These are phyloP conservation scores for Apeira syringaria DNA, from an alignment of 2,888 invertebrate species.

Conservation along the genomic window DNA sequence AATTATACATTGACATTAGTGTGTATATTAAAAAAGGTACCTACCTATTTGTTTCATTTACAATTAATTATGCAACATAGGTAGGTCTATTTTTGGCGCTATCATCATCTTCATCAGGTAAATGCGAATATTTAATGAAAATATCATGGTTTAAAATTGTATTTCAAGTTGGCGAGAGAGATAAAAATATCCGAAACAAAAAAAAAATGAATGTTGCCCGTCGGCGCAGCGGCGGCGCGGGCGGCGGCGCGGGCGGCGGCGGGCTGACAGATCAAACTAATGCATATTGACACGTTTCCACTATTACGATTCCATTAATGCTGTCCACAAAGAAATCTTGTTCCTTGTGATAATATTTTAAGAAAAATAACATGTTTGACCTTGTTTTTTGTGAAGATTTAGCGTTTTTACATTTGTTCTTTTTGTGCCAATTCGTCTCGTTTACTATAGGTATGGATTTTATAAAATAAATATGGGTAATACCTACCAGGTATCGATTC, in stretches of 20 bases:
- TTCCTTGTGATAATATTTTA: conserved; percentile 43
- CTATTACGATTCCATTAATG: conserved; percentile 73
- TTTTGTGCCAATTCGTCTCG: conserved; percentile 11
- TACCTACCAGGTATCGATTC: too few relatives aligned
- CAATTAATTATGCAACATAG: too few relatives aligned
- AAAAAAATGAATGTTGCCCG: conserved; percentile 28
- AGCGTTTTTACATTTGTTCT: conserved; percentile 25
- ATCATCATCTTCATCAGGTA: too few relatives aligned
- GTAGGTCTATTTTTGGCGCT: too few relatives aligned
- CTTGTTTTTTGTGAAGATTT: conserved; percentile 40
- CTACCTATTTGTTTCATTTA: too few relatives aligned
- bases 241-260: too few relatives aligned
- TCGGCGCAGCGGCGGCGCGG: conserved; percentile 34
- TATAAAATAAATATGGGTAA: too few relatives aligned
- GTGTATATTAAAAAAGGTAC: too few relatives aligned
- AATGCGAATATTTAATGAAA: too few relatives aligned
- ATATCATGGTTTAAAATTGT: too few relatives aligned
- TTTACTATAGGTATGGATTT: too few relatives aligned
- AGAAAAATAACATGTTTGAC: conserved; percentile 56
- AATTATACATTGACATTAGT: too few relatives aligned
- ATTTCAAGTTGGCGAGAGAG: conserved; percentile 2
- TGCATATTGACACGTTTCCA: conserved; percentile 80
- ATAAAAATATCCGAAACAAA: conserved; percentile 30
- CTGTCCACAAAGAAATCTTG: conserved; percentile 58
- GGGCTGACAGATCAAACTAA: conserved; percentile 59